A percentile compares a stretch with the other conserved stretches of the same genome.
These are phyloP conservation scores for Synanthedon myopaeformis DNA, from an alignment of 2,888 invertebrate genomes.

Conservation along the genomic window DNA sequence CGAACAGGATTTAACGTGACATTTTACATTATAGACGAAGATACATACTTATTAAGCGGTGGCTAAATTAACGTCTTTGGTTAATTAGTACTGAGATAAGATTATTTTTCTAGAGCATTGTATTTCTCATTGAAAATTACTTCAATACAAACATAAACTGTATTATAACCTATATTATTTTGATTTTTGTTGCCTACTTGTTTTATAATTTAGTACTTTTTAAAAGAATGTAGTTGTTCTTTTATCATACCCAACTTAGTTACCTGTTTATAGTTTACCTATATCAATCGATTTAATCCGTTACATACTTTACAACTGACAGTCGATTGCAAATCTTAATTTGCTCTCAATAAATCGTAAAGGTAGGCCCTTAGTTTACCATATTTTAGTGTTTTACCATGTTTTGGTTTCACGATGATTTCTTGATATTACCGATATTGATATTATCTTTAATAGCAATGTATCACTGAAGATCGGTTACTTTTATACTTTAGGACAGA, in stretches of 20 bases:
- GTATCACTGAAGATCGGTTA: no score
- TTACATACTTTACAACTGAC: slow-evolving; percentile 15
- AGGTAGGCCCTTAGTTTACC: slow-evolving; percentile 18
- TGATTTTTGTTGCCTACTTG: background rate
- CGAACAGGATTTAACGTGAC: slow-evolving; percentile 13
- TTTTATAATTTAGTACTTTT: background rate
- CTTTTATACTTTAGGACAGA: no score
- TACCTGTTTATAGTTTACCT: background rate
- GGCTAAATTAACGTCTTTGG: background rate
- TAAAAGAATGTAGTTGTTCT: background rate
- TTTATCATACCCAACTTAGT: background rate
- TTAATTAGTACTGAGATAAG: background rate
- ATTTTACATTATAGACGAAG: slow-evolving; percentile 18
- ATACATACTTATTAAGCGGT: slow-evolving; percentile 3
- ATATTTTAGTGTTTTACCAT: slow-evolving; percentile 2
- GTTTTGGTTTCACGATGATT: slow-evolving; percentile 3
- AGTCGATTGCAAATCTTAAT: slow-evolving; percentile 23
- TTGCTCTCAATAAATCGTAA: slow-evolving; percentile 27
- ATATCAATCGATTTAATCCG: background rate
- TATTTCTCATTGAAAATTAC: no score
- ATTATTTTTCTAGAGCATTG: no score
- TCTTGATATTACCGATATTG: slow-evolving; percentile 1
- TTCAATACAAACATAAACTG: no score
- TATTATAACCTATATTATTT: background rate
- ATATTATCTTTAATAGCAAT: no score